Conservation (phyloP, 1,140 invertebrate species). For the Pogonomyrmex californicus region DNA sequence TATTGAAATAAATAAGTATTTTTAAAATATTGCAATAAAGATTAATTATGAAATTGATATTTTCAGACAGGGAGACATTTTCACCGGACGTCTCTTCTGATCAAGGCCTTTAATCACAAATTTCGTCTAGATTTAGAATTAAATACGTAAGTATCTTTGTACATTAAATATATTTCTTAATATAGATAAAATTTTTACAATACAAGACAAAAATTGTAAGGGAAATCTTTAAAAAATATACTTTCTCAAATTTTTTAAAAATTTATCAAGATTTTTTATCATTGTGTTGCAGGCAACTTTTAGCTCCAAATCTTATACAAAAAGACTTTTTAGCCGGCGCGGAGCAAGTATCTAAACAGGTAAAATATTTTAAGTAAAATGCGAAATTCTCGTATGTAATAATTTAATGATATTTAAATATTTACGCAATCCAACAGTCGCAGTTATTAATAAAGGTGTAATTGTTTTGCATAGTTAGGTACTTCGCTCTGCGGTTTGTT, state of each 20-base stretch:
- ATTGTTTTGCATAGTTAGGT: constrained; percentile 22
- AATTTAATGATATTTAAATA: constrained; percentile 21
- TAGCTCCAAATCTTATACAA: constrained; percentile 94
- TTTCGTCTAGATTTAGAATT: constrained; percentile 98
- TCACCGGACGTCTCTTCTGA: constrained; percentile 96
- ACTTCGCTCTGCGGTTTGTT: neutral
- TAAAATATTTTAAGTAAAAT: constrained; percentile 75
- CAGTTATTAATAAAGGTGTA: constrained; percentile 7
- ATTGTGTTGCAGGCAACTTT: constrained; percentile 90
- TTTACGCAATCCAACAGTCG: constrained; percentile 2
- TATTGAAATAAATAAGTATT: neutral
- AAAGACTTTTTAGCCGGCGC: constrained; percentile 92
- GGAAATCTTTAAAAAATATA: constrained; percentile 7
- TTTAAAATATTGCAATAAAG: constrained; percentile 12
- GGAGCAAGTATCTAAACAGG: constrained; percentile 91
- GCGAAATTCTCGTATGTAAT: neutral
- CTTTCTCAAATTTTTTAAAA: too few species aligned
- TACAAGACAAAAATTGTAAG: neutral
- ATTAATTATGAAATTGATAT: constrained; percentile 72
- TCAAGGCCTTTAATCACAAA: constrained; percentile 98
- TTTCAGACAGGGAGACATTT: constrained; percentile 96
- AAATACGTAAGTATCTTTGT: constrained; percentile 93
- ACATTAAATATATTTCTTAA: constrained; percentile 5
- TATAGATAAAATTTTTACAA: neutral
- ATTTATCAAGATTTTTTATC: neutral